Evolutionary conservation across 2,113 vertebrate species (phyloP), one percentile per base, ranked within the genome.

Genomic region (Crotophaga sulcirostris): DNA sequence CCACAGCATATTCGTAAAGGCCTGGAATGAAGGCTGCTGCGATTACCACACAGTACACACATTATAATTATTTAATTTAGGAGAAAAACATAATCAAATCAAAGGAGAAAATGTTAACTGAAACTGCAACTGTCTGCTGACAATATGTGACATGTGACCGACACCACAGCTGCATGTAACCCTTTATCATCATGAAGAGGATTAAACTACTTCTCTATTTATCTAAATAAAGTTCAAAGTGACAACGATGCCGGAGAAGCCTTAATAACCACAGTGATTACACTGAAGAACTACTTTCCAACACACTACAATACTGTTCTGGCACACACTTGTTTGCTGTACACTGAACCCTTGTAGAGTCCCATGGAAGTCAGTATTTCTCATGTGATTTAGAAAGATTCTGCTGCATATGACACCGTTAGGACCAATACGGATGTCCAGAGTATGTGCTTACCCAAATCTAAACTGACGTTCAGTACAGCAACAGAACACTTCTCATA

Each of bases 21-120:
- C 60, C 92, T 90, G 47, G 54, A 88, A 84, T 69, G 62, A 91
- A 87, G 42, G 49, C 69, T 87, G 77, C 89, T 90, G 80, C 76
- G 72, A n/a, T 89, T 86, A 58, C 86, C 85, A 84, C 42, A 60
- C 29, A 68, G 90, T 42, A 93, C 49, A 93, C 60, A 92, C 52
- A 68, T 75, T 89, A 84, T 64, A 96, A 95, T 97, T 94, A 93
- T 94, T 97, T 96, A 68, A 96, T 96, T 96, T 96, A 84, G 87
- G 54, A 86, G 83, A 89, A 96, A 72, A 90, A 84, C 64, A 52
- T 91, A 95, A 97, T 96, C 83, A 93, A 95, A 96, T 96, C 88
- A 93, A 93, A 95, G 83, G 49, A 95, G 84, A 95, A 93, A 93
- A 90, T 93, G 76, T 49, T 92, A 95, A 96, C 94, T 89, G 88